Conservation (phyloP, 2,797 vertebrate genomes). For the Periophthalmus magnuspinnatus region DNA sequence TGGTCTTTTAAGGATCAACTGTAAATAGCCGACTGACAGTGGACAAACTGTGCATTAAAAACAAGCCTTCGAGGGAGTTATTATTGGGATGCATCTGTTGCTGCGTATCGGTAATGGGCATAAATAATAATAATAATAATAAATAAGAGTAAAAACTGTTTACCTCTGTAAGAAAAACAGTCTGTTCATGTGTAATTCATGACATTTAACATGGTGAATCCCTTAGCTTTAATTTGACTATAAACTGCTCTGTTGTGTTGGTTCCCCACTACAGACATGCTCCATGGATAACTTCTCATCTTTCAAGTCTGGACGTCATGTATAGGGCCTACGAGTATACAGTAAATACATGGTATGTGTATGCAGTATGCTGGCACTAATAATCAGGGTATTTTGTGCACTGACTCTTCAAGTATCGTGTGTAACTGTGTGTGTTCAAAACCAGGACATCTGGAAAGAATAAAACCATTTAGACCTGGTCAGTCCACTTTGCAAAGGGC, state of each 20-base stretch:
- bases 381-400: neutral
- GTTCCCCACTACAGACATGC: slow-evolving; percentile 12
- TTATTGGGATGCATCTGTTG: neutral
- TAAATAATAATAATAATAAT: too few relatives aligned
- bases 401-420: slow-evolving; percentile 15
- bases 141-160: neutral
- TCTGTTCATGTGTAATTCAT: too few relatives aligned
- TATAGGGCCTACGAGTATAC: slow-evolving; percentile 4
- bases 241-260: slow-evolving; percentile 9
- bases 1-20: too few relatives aligned
- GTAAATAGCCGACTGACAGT: too few relatives aligned
- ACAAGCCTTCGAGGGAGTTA: neutral
- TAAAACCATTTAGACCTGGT: slow-evolving; percentile 48
- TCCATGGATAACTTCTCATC: neutral
- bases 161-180: too few relatives aligned
- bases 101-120: too few relatives aligned
- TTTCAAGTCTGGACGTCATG: slow-evolving; percentile 1
- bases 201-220: slow-evolving; percentile 4
- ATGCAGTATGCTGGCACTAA: slow-evolving; percentile 1
- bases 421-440: slow-evolving; percentile 37
- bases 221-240: slow-evolving; percentile 9
- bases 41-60: too few relatives aligned
- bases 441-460: slow-evolving; percentile 60
- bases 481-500: slow-evolving; percentile 39
- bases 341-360: slow-evolving; percentile 3